These are phyloP conservation scores for Helicoverpa assulta DNA, from an alignment of 2,888 invertebrate genomes.

Conservation along the genomic window DNA sequence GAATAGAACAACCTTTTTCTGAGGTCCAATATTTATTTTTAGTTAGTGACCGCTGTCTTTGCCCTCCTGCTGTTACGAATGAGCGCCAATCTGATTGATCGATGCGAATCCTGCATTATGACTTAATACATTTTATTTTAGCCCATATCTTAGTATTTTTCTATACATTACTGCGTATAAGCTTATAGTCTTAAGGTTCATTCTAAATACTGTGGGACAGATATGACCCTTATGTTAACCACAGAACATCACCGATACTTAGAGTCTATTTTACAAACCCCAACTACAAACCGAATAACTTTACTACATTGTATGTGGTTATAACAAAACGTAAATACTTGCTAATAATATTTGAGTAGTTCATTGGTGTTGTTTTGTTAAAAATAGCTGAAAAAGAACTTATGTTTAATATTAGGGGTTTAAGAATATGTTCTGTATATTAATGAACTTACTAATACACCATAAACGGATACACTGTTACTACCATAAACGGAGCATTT, in stretches of 20 bases:
- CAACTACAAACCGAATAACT: neutral
- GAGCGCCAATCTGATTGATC: conserved; percentile 56
- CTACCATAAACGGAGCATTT: no score
- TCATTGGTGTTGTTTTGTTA: no score
- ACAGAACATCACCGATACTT: neutral
- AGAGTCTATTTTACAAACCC: neutral
- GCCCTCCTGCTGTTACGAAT: conserved; percentile 29
- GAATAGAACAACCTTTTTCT: conserved; percentile 52
- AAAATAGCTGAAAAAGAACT: no score
- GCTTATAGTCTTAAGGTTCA: conserved; percentile 5
- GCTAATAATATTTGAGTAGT: no score
- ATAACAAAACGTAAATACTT: no score
- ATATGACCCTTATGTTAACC: conserved; percentile 11
- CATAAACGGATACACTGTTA: no score
- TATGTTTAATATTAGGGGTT: no score
- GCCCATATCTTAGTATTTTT: neutral
- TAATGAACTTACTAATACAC: neutral
- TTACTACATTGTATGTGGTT: no score
- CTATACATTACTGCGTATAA: neutral
- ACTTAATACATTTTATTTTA: conserved; percentile 29
- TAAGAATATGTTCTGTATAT: neutral
- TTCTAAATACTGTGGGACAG: neutral
- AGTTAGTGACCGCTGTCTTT: conserved; percentile 57
- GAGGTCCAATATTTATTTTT: conserved; percentile 58
- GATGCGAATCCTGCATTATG: conserved; percentile 36